A percentile compares a stretch with the other conserved stretches of the same genome.
Evolutionary conservation across 2,888 invertebrate genomes (phyloP).

Genomic region (Agrilus biguttatus): DNA sequence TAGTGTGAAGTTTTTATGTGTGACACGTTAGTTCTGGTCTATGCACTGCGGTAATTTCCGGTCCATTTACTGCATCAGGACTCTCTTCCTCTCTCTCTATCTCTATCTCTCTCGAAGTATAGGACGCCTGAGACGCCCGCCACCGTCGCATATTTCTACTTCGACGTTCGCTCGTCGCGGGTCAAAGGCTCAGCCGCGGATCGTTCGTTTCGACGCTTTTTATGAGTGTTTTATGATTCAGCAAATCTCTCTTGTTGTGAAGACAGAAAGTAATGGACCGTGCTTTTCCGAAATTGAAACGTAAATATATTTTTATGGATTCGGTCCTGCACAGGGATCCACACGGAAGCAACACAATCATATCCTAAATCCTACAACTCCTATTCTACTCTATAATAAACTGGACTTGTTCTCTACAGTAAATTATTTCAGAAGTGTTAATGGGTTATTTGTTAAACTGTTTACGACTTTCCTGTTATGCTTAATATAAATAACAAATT

Average conservation of each 20-base stretch:
- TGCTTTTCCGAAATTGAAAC: conserved; percentile 32
- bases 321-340: neutral
- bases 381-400: too few relatives aligned
- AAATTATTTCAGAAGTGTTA: too few relatives aligned
- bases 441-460: too few relatives aligned
- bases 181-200: conserved; percentile 23
- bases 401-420: too few relatives aligned
- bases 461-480: too few relatives aligned
- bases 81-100: too few relatives aligned
- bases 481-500: too few relatives aligned
- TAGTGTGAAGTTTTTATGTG: conserved; percentile 2
- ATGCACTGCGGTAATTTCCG: conserved; percentile 21
- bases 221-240: conserved; percentile 26
- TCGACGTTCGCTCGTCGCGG: conserved; percentile 19
- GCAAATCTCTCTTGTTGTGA: conserved; percentile 24
- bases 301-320: conserved; percentile 30
- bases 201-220: conserved; percentile 21
- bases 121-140: neutral
- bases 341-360: neutral
- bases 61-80: conserved; percentile 22
- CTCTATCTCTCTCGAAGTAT: too few relatives aligned
- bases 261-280: conserved; percentile 27
- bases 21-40: conserved; percentile 5
- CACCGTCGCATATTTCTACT: conserved; percentile 25
- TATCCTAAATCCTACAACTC: too few relatives aligned